These are phyloP conservation scores for Patagioenas fasciata DNA, from an alignment of 2,113 vertebrate genomes.

Conservation along the genomic window DNA sequence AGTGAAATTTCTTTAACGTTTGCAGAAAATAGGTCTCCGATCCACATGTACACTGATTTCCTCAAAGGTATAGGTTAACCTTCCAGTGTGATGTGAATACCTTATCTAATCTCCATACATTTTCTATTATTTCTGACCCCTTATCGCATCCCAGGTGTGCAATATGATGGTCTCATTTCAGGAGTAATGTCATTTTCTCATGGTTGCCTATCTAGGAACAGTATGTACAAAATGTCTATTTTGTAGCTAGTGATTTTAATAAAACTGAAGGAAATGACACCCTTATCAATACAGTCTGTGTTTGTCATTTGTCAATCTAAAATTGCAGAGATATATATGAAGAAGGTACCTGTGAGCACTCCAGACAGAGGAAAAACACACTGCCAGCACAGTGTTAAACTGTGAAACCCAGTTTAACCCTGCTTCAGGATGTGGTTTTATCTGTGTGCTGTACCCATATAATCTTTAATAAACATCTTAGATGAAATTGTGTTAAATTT, in stretches of 20 bases:
- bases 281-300: not conserved
- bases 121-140: not conserved
- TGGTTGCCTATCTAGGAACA: not conserved
- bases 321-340: not conserved
- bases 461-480: not conserved
- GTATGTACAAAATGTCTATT: not conserved
- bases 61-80: slow-evolving; percentile 24
- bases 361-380: not conserved
- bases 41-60: not conserved
- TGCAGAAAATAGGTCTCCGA: slow-evolving; percentile 17
- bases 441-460: not conserved
- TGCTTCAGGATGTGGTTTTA: not conserved
- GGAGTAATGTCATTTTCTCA: slow-evolving; percentile 4
- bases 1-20: not conserved
- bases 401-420: not conserved
- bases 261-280: slow-evolving; percentile 15
- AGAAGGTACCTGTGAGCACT: not conserved
- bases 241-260: slow-evolving; percentile 56
- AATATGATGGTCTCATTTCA: not conserved
- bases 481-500: not conserved
- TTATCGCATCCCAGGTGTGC: not conserved
- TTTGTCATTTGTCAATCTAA: not conserved
- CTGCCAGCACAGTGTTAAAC: not conserved
- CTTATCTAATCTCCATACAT: not conserved
- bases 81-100: not conserved